These are phyloP conservation scores for Oryzias woworae DNA, from an alignment of 2,113 vertebrate genomes.

Conservation along the genomic window DNA sequence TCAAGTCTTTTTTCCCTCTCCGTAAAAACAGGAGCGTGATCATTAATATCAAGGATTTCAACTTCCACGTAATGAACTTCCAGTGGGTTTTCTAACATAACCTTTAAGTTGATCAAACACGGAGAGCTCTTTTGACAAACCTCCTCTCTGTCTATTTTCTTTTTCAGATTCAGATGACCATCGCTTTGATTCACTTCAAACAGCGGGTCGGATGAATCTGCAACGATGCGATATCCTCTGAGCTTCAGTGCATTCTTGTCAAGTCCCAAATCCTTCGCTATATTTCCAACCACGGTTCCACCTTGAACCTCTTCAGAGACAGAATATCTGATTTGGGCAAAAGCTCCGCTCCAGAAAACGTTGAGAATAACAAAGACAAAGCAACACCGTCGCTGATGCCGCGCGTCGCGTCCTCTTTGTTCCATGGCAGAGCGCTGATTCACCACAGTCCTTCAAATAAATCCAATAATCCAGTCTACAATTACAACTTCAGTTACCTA, in stretches of 20 bases:
- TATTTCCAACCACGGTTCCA: conserved; percentile 73
- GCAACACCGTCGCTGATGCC: conserved; percentile 8
- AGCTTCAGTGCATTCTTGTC: conserved; percentile 53
- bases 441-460: neutral
- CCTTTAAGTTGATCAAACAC: conserved; percentile 59
- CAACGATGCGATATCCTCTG: conserved; percentile 56
- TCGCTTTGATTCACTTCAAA: conserved; percentile 69
- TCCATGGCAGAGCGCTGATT: conserved; percentile 23
- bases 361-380: conserved; percentile 35
- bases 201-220: conserved; percentile 50
- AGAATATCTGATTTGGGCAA: conserved; percentile 60
- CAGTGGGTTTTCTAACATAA: conserved; percentile 69
- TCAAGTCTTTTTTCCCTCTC: conserved; percentile 60
- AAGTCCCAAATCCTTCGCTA: conserved; percentile 74
- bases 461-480: neutral
- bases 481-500: neutral
- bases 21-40: conserved; percentile 62
- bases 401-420: conserved; percentile 45
- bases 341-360: conserved; percentile 35
- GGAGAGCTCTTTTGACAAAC: conserved; percentile 42
- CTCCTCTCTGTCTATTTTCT: conserved; percentile 58
- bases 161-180: conserved; percentile 68
- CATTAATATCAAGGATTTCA: conserved; percentile 68
- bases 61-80: conserved; percentile 67
- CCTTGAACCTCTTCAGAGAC: conserved; percentile 72